Base-by-base conservation (phyloP, 2,888 invertebrate genomes). In the Anoncus sp. region DNA sequence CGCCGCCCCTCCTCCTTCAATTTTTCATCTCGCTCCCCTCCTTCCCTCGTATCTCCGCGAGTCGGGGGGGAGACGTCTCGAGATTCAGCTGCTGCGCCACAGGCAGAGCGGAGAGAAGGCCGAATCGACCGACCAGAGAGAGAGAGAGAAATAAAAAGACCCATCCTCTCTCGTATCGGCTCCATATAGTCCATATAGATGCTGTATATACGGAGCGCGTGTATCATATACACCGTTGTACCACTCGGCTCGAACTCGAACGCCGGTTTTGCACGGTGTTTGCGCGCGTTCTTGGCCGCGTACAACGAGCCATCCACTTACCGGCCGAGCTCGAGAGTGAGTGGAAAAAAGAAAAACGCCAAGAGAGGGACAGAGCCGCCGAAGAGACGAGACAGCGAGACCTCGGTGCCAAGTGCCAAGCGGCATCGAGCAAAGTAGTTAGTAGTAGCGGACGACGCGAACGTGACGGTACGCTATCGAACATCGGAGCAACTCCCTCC, bases 271-370 rank as follows among this genome's bases (percentile, higher is more conserved):
- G 62, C 45, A 38, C 38, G 24, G 51, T 35, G 62, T 59, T 59
- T 22, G 53, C n/a, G 67, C 24, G 66, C 20, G 76, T 40, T 65
- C 59, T 43, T 31, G 53, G 60, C 62, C 75, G 80, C 77, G 72
- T 62, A 65, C 65, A 63, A 78, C 74, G 74, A 81, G 75, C 75
- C 75, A 70, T 75, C 76, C 77, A 79, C 81, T 81, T 81, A 79
- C 79, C 79, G 81, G 75, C 76, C n/a, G 75, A 65, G 71, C 43
- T 12, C 62, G 67, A 24, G 51, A 66, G 57, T 40, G 60, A 31
- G 31, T 14, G 35, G 10, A 24, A 22, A 60, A 24, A 12, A 45
- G 59, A 20, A 47, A 57, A 51, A 47, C 35, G n/a, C 2, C 38
- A 51, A 51, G 66, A 18, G 75, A 49, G 66, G 78, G 78, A 66